Evolutionary conservation across 2,888 invertebrate species (phyloP), one percentile per base, ranked within the genome.

Genomic region (Melangyna quadrimaculata): DNA sequence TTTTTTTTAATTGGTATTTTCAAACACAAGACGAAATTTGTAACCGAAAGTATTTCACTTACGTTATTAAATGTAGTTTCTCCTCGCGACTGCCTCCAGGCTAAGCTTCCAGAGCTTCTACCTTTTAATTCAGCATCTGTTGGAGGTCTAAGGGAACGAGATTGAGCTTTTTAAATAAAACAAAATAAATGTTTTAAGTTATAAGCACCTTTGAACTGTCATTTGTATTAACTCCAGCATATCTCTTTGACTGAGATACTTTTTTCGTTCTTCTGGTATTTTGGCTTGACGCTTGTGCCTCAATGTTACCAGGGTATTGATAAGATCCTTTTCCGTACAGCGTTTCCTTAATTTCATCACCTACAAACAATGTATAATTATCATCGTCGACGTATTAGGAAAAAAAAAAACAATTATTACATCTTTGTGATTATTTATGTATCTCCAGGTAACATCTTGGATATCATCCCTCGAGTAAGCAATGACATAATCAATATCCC

Each of bases 381-480:
- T 19, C 3, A 57, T 35, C 12, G 3, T 9, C 0, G 0, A 19
- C 19, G 1, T 14, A 2, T 51, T 14, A 48, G n/a, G n/a, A n/a
- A n/a, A n/a, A 32, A 29, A 55, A 14, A 35, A 2, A 57, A 22
- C 1, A n/a, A 19, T 12, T 19, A 35, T 22, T 6, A 94, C 93
- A 89, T 94, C 92, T 45, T 93, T 91, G 88, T 94, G 95, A 72
- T 95, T 90, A 57, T 92, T 92, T 17, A 94, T 93, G 80, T 95
- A 95, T 67, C 99, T 93, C 99, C 99, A 99, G 0, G 98, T 98
- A 35, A 99, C 98, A 92, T 99, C 99, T 90, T 97, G 97, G 1
- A 96, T 91, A 90, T 99, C 98, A 90, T 98, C 97, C 22, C 94
- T 93, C 0, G 98, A 97, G 89, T 96, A 96, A 0, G 97, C 99